Base-by-base conservation (phyloP, 2,888 invertebrate genomes). In the Limnephilus marmoratus region DNA sequence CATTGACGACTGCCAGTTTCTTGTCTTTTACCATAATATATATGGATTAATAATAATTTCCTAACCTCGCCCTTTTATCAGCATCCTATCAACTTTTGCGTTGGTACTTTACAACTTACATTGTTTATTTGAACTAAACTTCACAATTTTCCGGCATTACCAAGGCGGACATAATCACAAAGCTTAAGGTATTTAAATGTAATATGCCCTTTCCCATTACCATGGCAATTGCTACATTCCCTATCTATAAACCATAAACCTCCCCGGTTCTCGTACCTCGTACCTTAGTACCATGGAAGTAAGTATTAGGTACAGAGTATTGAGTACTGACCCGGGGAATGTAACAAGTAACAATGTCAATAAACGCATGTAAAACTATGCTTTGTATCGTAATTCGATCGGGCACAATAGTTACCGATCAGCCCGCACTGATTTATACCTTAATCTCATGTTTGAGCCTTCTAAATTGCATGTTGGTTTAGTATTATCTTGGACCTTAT, bases 381-480 rank as follows among this genome's bases (percentile, higher is more conserved):
- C 45, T 31, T 82, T 87, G 68, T 91, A 89, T 90, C 80, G 93
- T 93, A 93, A 93, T 93, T 93, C 87, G 90, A 93, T 93, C 92
- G 81, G 92, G 80, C 85, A 92, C 92, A 93, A 91, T 93, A 90
- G 93, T 92, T 93, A 92, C 86, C 80, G 91, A 91, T 92, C 83
- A 83, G 81, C 68, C 91, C 37, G 80, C 49, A 81, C 93, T 93
- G 93, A 93, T 93, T 93, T 93, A 93, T 93, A 90, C 93, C 91
- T 93, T 93, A 93, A 93, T 93, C 93, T 90, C 92, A 93, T 91
- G 93, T 93, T 93, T 86, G 92, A 90, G 82, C 93, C 92, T 89
- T 85, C 93, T 92, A 93, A 93, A 93, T 93, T 93, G 93, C 93
- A 93, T 93, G 93, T 93, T 93, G 93, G 93, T 93, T 93, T 93